Base-by-base conservation (phyloP, 2,113 vertebrate species). In the Thalassarche chlororhynchos region DNA sequence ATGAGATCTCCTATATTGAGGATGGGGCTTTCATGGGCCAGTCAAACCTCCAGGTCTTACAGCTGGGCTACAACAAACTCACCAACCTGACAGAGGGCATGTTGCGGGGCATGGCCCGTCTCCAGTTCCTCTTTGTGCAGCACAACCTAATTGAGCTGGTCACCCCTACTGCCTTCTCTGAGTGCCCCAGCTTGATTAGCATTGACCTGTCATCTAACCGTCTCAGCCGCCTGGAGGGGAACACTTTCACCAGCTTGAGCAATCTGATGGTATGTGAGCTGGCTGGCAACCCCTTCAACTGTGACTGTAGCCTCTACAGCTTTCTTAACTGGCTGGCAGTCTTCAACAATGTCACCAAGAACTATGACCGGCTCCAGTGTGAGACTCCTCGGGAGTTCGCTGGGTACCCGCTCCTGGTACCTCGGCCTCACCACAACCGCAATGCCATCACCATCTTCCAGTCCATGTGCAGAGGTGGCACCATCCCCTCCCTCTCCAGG, bases 71-170 rank as follows among this genome's bases (percentile, higher is more conserved):
- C 98, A 99, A 99, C 98, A 99, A 99, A 96, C 97, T 99, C 84
- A 99, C 99, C 82, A 99, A 99, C 97, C 98, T 99, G 96, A 99
- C 99, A 0, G 99, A 99, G 95, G 99, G 99, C 95, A 99, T 99
- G 99, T 92, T 99, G 82, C 97, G 99, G 3, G 99, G 99, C 68
- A 99, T 99, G 98, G 98, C 99, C 58, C 98, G 99, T 76, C 99
- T 99, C 97, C 99, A 99, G 98, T 99, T 99, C 96, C 99, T 99
- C 91, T 99, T 99, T 84, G 98, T 99, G 90, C 99, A 99, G 97
- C 99, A 99, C 98, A 99, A 99, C 97, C 98, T 99, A 89, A 99
- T 99, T 21, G 99, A 99, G 97, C 98, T 99, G 97, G 99, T 99
- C 84, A 98, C 99, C 49, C 98, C 98, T 91, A 98, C 99, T 78